These are phyloP conservation scores for Clarias macrocephalus DNA, from an alignment of 2,113 vertebrate species.

Conservation along the genomic window DNA sequence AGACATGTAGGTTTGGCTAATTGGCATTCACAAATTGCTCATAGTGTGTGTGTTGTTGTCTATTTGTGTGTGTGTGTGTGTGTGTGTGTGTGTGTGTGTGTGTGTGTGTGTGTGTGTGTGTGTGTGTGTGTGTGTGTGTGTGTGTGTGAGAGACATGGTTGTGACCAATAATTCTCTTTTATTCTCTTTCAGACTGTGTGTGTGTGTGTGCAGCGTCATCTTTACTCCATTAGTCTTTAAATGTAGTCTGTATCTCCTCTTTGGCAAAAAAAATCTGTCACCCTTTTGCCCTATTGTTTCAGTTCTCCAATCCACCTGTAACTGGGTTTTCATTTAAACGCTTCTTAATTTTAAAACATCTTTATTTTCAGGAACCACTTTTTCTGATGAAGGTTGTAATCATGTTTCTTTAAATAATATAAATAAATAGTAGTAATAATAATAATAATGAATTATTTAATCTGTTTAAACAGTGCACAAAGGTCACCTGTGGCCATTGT, in stretches of 20 bases:
- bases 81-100: not conserved
- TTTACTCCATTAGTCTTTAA: not conserved
- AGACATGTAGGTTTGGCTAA: no score
- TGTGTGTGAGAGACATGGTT: slow-evolving; percentile 3
- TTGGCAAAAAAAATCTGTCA: slow-evolving; percentile 6
- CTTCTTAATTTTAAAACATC: not conserved
- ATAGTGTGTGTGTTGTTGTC: no score
- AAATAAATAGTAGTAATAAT: not conserved
- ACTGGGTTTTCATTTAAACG: not conserved
- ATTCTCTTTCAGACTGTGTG: not conserved
- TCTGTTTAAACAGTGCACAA: not conserved
- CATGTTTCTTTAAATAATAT: not conserved
- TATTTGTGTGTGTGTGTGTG: not conserved
- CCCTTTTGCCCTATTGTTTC: not conserved
- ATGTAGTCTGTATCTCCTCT: slow-evolving; percentile 21
- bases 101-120: slow-evolving; percentile 3
- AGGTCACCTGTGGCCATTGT: not conserved
- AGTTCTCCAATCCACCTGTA: not conserved
- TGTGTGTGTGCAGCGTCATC: not conserved
- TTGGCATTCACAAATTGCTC: no score
- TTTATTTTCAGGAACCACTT: not conserved
- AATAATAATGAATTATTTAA: not conserved
- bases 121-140: not conserved
- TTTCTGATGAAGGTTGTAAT: not conserved
- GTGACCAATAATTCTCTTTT: not conserved